These are phyloP conservation scores for Agrochola circellaris DNA, from an alignment of 2,888 invertebrate genomes.

Conservation along the genomic window DNA sequence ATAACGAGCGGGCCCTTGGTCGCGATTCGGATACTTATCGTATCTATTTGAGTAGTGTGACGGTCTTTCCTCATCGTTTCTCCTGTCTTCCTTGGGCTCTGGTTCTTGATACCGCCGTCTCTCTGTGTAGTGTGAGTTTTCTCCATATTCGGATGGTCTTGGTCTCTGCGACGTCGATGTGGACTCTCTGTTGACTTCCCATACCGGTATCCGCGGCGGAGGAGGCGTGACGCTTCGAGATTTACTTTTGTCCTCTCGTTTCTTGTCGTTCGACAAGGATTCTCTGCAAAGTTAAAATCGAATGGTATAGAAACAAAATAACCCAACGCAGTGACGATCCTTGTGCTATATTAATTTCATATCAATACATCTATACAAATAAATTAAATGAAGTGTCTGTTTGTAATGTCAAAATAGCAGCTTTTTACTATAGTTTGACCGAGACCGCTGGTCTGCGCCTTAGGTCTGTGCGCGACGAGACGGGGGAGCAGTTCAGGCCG, in stretches of 20 bases:
- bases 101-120: slow-evolving; percentile 69
- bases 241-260: slow-evolving; percentile 69
- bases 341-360: neutral
- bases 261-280: slow-evolving; percentile 77
- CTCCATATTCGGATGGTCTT: slow-evolving; percentile 67
- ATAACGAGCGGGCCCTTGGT: slow-evolving; percentile 52
- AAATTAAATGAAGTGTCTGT: too few relatives aligned
- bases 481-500: too few relatives aligned
- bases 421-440: too few relatives aligned
- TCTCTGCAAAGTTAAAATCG: slow-evolving; percentile 71
- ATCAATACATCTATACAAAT: too few relatives aligned
- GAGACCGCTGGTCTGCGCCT: too few relatives aligned
- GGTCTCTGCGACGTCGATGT: slow-evolving; percentile 68
- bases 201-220: slow-evolving; percentile 79
- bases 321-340: neutral
- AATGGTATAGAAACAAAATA: neutral
- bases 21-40: slow-evolving; percentile 70
- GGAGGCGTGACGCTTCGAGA: slow-evolving; percentile 80
- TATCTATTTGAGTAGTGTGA: slow-evolving; percentile 67
- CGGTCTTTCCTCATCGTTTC: slow-evolving; percentile 65
- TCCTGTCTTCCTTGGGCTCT: slow-evolving; percentile 63
- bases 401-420: too few relatives aligned
- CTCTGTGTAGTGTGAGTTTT: slow-evolving; percentile 65
- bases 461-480: too few relatives aligned
- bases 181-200: slow-evolving; percentile 75